phyloP scores from a whole-genome alignment of 2,888 invertebrate species.

The Ophion ventricosus region DNA sequence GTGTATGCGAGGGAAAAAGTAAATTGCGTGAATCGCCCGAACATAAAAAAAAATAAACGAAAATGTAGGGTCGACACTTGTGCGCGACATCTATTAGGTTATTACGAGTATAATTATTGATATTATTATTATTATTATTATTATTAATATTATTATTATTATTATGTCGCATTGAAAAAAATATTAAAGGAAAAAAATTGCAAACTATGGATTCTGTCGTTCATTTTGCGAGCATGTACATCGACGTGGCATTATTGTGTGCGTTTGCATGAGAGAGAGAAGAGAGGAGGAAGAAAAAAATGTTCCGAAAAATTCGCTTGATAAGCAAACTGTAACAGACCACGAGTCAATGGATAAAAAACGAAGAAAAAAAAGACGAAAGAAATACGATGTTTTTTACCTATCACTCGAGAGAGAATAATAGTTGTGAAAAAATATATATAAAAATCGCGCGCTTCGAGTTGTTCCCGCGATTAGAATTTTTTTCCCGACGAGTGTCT shows the following conservation, averaged over 20 bases:
- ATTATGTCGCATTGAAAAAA: conserved; percentile 72
- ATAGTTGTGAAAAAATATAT: conserved; percentile 25
- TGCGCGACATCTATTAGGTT: conserved; percentile 71
- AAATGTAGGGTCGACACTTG: conserved; percentile 57
- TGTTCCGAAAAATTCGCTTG: conserved; percentile 65
- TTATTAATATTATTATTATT: conserved; percentile 64
- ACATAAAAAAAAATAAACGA: conserved; percentile 61
- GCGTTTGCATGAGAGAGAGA: conserved; percentile 52
- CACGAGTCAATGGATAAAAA: conserved; percentile 44
- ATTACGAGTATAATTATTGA: conserved; percentile 67
- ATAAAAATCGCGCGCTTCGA: not conserved
- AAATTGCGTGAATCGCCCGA: conserved; percentile 67
- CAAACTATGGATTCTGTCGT: conserved; percentile 64
- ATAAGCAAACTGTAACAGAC: conserved; percentile 58
- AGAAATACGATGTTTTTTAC: conserved; percentile 37
- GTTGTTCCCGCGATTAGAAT: not conserved
- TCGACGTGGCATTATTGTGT: conserved; percentile 43
- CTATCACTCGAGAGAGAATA: conserved; percentile 10
- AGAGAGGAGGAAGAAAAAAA: conserved; percentile 36
- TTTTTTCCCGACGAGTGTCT: not conserved
- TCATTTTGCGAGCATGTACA: conserved; percentile 35
- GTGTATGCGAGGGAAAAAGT: conserved; percentile 37
- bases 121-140: conserved; percentile 22
- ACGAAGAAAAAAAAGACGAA: conserved; percentile 25
- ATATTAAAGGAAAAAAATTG: conserved; percentile 67